Evolutionary conservation across 2,113 vertebrate species (phyloP).

Genomic region (Oreochromis aureus): DNA sequence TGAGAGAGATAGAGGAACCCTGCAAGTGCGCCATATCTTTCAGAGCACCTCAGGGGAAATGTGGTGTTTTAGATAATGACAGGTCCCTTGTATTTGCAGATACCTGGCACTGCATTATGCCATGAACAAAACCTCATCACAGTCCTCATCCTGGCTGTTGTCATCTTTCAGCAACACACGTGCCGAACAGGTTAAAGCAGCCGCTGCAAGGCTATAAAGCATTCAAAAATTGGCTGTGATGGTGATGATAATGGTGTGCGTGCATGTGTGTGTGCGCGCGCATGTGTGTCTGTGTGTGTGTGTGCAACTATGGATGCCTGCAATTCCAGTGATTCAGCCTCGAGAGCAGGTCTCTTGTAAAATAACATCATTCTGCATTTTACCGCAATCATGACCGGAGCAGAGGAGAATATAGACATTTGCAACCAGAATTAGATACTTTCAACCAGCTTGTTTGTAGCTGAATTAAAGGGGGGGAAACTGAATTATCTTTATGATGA

Average conservation of each 20-base stretch:
- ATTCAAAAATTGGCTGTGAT: slow-evolving; percentile 27
- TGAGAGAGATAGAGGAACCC: not conserved
- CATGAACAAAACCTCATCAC: slow-evolving; percentile 54
- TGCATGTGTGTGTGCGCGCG: not conserved
- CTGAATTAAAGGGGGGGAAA: not conserved
- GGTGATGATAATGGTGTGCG: slow-evolving; percentile 4
- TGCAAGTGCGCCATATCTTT: slow-evolving; percentile 46
- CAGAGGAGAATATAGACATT: not conserved
- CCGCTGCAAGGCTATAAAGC: slow-evolving; percentile 12
- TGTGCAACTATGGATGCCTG: not conserved
- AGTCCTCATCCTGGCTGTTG: slow-evolving; percentile 40
- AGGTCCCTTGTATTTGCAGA: slow-evolving; percentile 55
- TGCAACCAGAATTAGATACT: not conserved
- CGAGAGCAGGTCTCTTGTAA: not conserved
- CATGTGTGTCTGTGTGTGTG: not conserved
- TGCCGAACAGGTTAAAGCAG: slow-evolving; percentile 42
- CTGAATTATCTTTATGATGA: not conserved
- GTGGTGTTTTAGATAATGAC: slow-evolving; percentile 68
- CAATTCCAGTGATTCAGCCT: slow-evolving; percentile 11
- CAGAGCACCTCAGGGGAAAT: slow-evolving; percentile 53
- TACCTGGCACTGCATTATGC: slow-evolving; percentile 52
- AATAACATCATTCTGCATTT: slow-evolving; percentile 24
- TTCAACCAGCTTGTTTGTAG: not conserved
- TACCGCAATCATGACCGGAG: not conserved
- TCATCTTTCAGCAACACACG: slow-evolving; percentile 45